phyloP scores from a whole-genome alignment of 2,113 vertebrate genomes.

The Panthera tigris region DNA sequence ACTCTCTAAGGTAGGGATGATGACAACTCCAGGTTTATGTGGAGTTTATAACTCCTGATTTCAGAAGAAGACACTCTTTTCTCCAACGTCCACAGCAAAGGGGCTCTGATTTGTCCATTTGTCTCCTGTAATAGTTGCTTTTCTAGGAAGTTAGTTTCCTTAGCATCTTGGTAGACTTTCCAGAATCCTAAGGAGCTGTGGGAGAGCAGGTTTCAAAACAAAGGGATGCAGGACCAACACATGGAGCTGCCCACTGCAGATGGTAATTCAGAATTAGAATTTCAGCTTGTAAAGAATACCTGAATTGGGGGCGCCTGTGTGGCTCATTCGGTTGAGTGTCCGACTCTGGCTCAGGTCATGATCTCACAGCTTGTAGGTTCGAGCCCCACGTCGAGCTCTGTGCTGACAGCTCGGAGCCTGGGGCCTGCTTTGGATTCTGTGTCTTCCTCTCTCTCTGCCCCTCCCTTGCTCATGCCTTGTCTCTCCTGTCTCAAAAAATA shows the following conservation, averaged over 20 bases:
- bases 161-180: neutral
- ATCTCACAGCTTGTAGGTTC: too few relatives aligned
- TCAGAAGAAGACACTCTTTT: neutral
- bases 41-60: neutral
- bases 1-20: neutral
- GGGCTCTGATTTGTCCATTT: neutral
- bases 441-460: too few relatives aligned
- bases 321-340: too few relatives aligned
- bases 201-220: neutral
- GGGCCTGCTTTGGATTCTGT: too few relatives aligned
- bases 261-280: neutral
- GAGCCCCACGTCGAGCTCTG: too few relatives aligned
- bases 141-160: neutral
- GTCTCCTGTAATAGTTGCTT: neutral
- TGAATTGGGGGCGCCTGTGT: neutral
- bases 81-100: neutral
- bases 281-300: neutral
- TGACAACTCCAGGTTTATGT: neutral
- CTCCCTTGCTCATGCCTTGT: too few relatives aligned
- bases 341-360: too few relatives aligned
- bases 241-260: neutral
- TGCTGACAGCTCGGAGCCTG: too few relatives aligned
- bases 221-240: neutral
- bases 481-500: too few relatives aligned
- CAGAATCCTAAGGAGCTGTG: neutral